phyloP scores from a whole-genome alignment of 2,797 vertebrate genomes.

The Danio albolineatus region DNA sequence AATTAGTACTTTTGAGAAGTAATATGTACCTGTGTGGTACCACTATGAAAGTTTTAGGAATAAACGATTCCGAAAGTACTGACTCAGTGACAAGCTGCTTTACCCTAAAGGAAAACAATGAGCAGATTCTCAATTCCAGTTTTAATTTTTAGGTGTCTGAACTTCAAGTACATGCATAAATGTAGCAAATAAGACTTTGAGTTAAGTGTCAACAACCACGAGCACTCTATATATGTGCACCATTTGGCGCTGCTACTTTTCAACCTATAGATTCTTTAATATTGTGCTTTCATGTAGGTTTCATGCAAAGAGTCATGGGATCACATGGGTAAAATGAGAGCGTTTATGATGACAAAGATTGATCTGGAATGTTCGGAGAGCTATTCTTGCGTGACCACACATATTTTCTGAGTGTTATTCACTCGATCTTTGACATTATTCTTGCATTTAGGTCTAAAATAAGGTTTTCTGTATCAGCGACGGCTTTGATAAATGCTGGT shows the following conservation, averaged over 20 bases:
- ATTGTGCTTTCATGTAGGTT: neutral
- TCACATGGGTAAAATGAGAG: constrained; percentile 22
- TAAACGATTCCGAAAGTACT: neutral
- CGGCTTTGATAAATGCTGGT: constrained; percentile 56
- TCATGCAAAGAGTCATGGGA: constrained; percentile 14
- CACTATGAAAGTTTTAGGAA: neutral
- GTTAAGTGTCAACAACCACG: neutral
- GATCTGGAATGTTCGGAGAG: constrained; percentile 23
- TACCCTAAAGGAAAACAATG: neutral
- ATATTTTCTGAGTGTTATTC: constrained; percentile 44
- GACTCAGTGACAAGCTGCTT: neutral
- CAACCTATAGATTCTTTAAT: neutral
- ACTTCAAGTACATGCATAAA: neutral
- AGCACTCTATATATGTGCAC: neutral
- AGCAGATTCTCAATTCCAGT: neutral
- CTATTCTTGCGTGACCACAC: constrained; percentile 36
- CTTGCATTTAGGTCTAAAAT: constrained; percentile 52
- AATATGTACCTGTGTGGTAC: neutral
- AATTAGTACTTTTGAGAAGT: neutral
- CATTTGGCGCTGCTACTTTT: neutral
- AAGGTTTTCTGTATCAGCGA: constrained; percentile 53
- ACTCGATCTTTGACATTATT: constrained; percentile 49
- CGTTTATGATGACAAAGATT: constrained; percentile 43
- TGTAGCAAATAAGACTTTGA: neutral
- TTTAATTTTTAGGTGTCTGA: neutral